Base-by-base conservation (phyloP, 2,113 vertebrate species). In the Mustelus asterias region DNA sequence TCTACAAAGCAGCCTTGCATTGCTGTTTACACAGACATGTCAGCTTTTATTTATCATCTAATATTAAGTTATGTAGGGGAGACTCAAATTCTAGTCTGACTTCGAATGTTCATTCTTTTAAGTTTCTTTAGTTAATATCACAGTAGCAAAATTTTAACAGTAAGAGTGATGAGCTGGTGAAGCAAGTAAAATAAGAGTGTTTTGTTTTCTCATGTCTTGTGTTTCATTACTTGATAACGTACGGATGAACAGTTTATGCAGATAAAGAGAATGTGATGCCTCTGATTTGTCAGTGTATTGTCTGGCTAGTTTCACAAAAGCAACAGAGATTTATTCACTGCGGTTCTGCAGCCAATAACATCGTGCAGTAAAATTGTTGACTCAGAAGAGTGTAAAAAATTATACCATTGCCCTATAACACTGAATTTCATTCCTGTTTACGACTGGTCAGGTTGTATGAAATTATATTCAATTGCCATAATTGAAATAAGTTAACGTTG, bases 61-160 rank as follows among this genome's bases (percentile, higher is more conserved):
- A 65, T 65, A 93, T 48, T 33, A 26, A 90, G 88, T 54, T 93
- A 33, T 93, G 89, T 37, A 65, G 89, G 89, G 41, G 89, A 93
- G 60, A 18, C 16, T 22, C n/a, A n/a, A 37, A 93, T 93, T 37
- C 60, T 37, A 93, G 58, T n/a, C 37, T 22, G 33, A 93, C 65
- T 93, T 93, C 22, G 89, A 93, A 93, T 2, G 33, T 37, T 65
- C 16, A 37, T 37, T 65, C 16, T 37, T 37, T 2, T 16, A n/a
- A 93, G 16, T 67, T 65, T 60, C 60, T 20, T 65, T 33, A 65
- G 63, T 65, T 18, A 65, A 37, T 37, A 37, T 22, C 13, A 20
- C 60, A 65, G 37, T 89, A 29, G 48, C 58, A 24, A 89, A 58
- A 33, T 93, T 65, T 37, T 93, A 93, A 65, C 65, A 37, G 10